These are phyloP conservation scores for Tetramorium alpestre DNA, from an alignment of 1,140 invertebrate species.

Conservation along the genomic window DNA sequence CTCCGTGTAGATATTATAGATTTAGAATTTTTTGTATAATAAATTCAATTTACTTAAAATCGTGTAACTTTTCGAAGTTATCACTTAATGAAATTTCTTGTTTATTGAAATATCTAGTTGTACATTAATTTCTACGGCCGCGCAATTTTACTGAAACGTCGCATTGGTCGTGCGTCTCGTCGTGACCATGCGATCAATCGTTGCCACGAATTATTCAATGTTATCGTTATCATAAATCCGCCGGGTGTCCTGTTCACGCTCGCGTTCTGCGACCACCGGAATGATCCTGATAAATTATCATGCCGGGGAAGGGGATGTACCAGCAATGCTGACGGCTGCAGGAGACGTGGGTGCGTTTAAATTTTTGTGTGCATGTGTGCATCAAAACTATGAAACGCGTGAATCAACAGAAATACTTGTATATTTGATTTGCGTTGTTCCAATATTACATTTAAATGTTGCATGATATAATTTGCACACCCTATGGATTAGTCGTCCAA, in stretches of 20 bases:
- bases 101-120: constrained; percentile 24
- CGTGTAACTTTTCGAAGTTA: not conserved
- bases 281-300: constrained; percentile 77
- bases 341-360: constrained; percentile 57
- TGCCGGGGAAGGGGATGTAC: not conserved
- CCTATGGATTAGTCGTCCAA: not conserved
- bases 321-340: constrained; percentile 53
- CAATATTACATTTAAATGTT: constrained; percentile 33
- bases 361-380: constrained; percentile 61
- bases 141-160: not conserved
- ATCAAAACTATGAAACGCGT: constrained; percentile 9
- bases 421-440: constrained; percentile 1
- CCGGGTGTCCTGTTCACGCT: constrained; percentile 61
- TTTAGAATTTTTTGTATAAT: not conserved
- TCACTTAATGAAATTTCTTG: constrained; percentile 38
- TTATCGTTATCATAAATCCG: constrained; percentile 77
- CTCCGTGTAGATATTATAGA: not conserved
- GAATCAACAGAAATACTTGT: constrained; percentile 27
- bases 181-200: constrained; percentile 67
- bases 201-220: constrained; percentile 74
- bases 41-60: not conserved
- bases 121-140: constrained; percentile 41
- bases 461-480: not conserved
- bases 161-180: constrained; percentile 30
- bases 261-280: constrained; percentile 41